Evolutionary conservation across 1,140 invertebrate genomes (phyloP).

Genomic region (Cyclargus thomasi): DNA sequence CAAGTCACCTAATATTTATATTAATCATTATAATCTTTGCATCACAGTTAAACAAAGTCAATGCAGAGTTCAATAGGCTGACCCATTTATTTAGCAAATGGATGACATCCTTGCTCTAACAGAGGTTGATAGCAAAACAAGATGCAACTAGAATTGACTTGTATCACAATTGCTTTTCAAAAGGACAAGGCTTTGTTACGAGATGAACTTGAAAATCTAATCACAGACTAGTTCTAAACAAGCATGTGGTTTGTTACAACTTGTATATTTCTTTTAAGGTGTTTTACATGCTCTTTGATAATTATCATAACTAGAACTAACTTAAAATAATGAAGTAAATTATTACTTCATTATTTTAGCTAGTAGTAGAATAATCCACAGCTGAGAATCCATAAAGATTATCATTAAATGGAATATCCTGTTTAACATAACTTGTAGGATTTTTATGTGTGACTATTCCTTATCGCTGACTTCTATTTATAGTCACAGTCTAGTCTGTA

Average conservation of each 20-base stretch:
- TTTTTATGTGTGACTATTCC: background rate
- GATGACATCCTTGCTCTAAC: slow-evolving; percentile 26
- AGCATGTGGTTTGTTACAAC: no score
- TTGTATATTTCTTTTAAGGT: no score
- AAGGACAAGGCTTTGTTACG: background rate
- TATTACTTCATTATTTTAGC: no score
- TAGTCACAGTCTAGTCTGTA: background rate
- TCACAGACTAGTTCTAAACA: no score
- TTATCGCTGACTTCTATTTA: background rate
- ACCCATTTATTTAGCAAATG: slow-evolving; percentile 30
- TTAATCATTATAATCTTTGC: background rate
- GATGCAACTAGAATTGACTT: slow-evolving; percentile 20
- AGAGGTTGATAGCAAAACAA: slow-evolving; percentile 24
- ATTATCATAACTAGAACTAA: no score
- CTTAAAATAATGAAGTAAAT: no score
- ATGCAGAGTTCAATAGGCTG: slow-evolving; percentile 17
- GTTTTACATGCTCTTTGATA: no score
- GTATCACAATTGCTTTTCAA: background rate
- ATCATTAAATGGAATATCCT: no score
- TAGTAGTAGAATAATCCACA: no score
- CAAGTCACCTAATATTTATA: background rate
- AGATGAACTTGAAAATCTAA: no score
- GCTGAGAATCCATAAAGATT: no score
- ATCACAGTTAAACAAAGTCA: background rate
- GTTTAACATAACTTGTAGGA: background rate